Conservation (phyloP, 2,888 invertebrate genomes). For the Elysia crispata region DNA sequence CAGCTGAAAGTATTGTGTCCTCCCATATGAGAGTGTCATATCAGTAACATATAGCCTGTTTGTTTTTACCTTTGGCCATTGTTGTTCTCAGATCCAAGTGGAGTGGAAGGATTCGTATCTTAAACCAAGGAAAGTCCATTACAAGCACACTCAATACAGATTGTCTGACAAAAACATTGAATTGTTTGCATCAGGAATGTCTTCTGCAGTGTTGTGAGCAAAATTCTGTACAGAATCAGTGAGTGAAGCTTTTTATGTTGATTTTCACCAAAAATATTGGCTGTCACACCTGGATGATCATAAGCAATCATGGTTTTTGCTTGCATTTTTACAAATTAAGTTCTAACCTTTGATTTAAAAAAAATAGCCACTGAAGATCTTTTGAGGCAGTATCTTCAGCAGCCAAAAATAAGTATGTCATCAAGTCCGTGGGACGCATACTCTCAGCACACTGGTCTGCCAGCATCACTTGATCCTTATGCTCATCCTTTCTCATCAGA, state of each 20-base stretch:
- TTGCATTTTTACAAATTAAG: no score
- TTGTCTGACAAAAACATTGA: conserved; percentile 66
- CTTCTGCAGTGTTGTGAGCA: conserved; percentile 64
- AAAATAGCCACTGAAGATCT: no score
- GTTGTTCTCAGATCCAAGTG: conserved; percentile 35
- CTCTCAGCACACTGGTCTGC: conserved; percentile 45
- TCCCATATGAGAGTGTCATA: no score
- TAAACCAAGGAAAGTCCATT: conserved; percentile 27
- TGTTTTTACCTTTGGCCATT: background rate
- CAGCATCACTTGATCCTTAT: conserved; percentile 43
- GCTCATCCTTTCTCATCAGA: conserved; percentile 42
- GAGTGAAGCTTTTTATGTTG: no score
- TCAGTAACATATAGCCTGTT: no score
- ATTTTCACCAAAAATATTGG: no score
- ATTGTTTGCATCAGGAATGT: conserved; percentile 70
- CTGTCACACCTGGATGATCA: no score
- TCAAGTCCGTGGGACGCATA: conserved; percentile 48
- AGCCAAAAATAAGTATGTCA: conserved; percentile 12
- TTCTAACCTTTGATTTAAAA: no score
- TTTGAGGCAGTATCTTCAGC: no score
- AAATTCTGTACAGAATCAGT: no score
- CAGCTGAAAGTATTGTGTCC: no score
- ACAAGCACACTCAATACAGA: conserved; percentile 63
- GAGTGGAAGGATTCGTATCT: conserved; percentile 20
- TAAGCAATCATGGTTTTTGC: no score